Evolutionary conservation across 2,797 vertebrate genomes (phyloP).

Genomic region (Glyptemys insculpta): DNA sequence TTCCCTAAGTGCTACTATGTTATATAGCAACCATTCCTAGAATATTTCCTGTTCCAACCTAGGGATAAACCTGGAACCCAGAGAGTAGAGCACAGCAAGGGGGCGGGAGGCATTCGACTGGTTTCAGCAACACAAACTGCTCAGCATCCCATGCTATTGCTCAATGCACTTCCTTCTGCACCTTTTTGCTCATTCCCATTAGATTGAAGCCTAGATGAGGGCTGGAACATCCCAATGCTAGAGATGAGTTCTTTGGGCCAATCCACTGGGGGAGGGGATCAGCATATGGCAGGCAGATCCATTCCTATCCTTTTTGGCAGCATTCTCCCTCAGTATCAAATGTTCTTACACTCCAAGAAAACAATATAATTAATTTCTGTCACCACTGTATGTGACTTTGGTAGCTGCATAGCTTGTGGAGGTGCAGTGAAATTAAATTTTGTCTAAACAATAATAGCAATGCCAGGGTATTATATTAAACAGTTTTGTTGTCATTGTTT

Average conservation of each 20-base stretch:
- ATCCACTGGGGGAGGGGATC: not conserved
- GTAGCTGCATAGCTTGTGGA: slow-evolving; percentile 18
- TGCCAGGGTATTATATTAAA: not conserved
- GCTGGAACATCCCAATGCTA: rapidly evolving
- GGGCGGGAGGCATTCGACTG: not conserved
- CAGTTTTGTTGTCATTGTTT: not conserved
- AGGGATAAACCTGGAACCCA: not conserved
- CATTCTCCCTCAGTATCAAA: slow-evolving; percentile 4
- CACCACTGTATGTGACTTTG: not conserved
- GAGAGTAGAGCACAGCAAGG: not conserved
- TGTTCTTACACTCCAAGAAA: not conserved
- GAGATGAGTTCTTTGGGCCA: rapidly evolving
- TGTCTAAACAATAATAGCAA: not conserved
- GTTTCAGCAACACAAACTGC: not conserved
- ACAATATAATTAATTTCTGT: slow-evolving; percentile 35
- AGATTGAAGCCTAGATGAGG: not conserved
- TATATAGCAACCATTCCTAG: not conserved
- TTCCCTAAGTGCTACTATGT: not conserved
- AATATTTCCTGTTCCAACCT: not conserved
- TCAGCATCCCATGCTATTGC: not conserved
- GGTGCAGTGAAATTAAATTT: slow-evolving; percentile 9
- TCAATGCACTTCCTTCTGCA: not conserved
- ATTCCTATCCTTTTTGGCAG: not conserved
- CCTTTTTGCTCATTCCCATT: not conserved
- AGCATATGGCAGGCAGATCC: rapidly evolving